Conservation (phyloP, 2,888 invertebrate genomes). For the Pasiphila rectangulata region DNA sequence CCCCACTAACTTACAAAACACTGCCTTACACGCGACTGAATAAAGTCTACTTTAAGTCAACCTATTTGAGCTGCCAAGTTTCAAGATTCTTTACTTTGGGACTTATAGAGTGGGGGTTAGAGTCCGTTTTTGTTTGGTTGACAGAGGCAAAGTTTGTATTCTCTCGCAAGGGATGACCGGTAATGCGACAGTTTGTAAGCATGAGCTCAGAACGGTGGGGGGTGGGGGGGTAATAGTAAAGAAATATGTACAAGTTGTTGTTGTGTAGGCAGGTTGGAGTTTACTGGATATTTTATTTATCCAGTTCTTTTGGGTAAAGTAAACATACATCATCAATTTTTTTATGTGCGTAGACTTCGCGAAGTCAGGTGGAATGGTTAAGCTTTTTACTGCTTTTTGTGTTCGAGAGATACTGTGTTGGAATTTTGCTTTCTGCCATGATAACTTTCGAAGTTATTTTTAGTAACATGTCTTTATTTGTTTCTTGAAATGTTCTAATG, state of each 20-base stretch:
- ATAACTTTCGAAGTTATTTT: no score
- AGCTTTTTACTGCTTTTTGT: constrained; percentile 2
- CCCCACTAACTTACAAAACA: constrained; percentile 43
- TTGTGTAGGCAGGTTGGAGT: constrained; percentile 50
- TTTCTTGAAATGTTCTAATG: no score
- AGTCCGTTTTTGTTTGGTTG: constrained; percentile 46
- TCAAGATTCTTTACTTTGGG: constrained; percentile 35
- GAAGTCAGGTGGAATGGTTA: constrained; percentile 26
- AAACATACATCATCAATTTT: constrained; percentile 36
- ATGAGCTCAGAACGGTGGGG: constrained; percentile 68
- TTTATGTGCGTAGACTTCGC: constrained; percentile 28
- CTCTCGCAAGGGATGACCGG: constrained; percentile 66
- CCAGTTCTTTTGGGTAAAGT: constrained; percentile 42
- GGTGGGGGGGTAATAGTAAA: constrained; percentile 57
- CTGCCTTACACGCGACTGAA: constrained; percentile 40
- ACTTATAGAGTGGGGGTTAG: constrained; percentile 41
- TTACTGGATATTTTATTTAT: constrained; percentile 62
- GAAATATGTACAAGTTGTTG: constrained; percentile 73
- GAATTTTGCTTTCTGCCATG: no score
- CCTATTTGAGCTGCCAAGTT: constrained; percentile 37
- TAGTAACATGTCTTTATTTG: no score
- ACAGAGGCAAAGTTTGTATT: constrained; percentile 41
- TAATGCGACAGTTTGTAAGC: constrained; percentile 81
- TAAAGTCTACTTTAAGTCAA: constrained; percentile 50
- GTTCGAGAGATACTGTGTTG: neutral